Conservation (phyloP, 2,888 invertebrate genomes). For the Pristionchus fissidentatus region DNA sequence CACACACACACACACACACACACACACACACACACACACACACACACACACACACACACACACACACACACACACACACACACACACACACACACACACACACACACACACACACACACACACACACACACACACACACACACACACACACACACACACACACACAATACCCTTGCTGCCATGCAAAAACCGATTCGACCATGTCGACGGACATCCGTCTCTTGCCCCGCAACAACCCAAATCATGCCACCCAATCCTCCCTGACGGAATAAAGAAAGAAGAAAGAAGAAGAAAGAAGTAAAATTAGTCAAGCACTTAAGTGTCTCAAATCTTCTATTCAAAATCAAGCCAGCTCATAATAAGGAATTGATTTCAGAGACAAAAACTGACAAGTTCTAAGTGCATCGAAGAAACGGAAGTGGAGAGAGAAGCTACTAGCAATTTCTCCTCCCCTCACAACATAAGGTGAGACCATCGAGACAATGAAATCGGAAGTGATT, state of each 20-base stretch:
- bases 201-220: no score
- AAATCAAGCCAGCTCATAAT: no score
- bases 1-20: background rate
- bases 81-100: background rate
- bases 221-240: no score
- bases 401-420: slow-evolving; percentile 67
- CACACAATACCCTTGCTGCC: no score
- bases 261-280: no score
- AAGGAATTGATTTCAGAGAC: slow-evolving; percentile 59
- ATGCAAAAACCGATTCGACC: no score
- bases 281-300: no score
- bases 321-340: no score
- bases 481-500: background rate
- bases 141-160: background rate
- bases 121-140: background rate
- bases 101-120: background rate
- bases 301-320: no score
- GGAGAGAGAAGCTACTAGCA: slow-evolving; percentile 52
- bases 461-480: background rate
- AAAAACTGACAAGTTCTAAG: slow-evolving; percentile 68
- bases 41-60: background rate
- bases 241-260: no score
- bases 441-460: slow-evolving; percentile 24
- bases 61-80: background rate
- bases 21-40: background rate